These are phyloP conservation scores for Oriolus oriolus DNA, from an alignment of 2,113 vertebrate species.

Conservation along the genomic window DNA sequence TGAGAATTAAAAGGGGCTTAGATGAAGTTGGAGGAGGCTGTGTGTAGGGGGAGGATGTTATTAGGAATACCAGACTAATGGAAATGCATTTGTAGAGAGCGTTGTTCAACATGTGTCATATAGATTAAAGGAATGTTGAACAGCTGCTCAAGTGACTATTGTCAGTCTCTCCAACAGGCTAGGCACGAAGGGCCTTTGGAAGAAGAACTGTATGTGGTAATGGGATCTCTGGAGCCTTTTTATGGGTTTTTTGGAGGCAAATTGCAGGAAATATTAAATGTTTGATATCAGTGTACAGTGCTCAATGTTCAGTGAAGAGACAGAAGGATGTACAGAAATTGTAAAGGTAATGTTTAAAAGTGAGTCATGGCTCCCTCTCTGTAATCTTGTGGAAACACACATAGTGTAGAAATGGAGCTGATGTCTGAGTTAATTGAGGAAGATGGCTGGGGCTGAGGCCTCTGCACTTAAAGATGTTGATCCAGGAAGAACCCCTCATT, in stretches of 20 bases:
- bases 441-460: not conserved
- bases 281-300: rapidly evolving
- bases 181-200: not conserved
- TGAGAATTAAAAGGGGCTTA: not conserved
- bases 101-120: not conserved
- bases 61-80: not conserved
- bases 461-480: not conserved
- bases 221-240: not conserved
- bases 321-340: not conserved
- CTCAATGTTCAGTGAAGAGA: not conserved
- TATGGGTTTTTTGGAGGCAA: not conserved
- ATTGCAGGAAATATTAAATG: not conserved
- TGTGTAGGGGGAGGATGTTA: not conserved
- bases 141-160: not conserved
- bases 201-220: not conserved
- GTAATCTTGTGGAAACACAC: not conserved
- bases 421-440: not conserved
- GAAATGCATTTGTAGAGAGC: not conserved
- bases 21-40: not conserved
- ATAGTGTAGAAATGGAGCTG: not conserved
- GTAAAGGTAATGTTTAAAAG: not conserved
- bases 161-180: not conserved
- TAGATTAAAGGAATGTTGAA: not conserved
- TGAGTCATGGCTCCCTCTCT: not conserved
- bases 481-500: not conserved